phyloP scores from a whole-genome alignment of 2,113 vertebrate species.

The Baryphthengus martii region DNA sequence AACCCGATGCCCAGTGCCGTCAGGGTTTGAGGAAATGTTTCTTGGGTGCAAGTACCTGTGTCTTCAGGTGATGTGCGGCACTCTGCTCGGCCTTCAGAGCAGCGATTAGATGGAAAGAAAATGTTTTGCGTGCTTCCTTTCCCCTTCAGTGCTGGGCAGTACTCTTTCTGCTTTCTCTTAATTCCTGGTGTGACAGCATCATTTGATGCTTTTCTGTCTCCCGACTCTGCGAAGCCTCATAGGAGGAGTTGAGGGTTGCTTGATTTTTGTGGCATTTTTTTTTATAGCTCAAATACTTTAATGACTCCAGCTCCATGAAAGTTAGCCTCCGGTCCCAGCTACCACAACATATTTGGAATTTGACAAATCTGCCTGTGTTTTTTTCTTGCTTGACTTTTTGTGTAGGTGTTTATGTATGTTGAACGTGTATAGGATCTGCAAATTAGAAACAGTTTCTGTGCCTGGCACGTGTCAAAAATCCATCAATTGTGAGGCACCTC shows the following conservation, averaged over 20 bases:
- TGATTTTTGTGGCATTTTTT: not conserved
- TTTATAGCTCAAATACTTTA: not conserved
- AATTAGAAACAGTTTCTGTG: not conserved
- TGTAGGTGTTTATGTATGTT: not conserved
- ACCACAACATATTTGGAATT: not conserved
- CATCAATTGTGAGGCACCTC: rapidly evolving
- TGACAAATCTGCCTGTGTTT: not conserved
- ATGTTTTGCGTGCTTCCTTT: not conserved
- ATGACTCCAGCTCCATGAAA: not conserved
- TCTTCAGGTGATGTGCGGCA: not conserved
- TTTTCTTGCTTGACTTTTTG: not conserved
- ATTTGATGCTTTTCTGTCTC: not conserved
- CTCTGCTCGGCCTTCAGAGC: not conserved
- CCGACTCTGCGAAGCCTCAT: not conserved
- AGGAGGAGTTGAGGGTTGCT: not conserved
- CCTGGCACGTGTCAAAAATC: not conserved
- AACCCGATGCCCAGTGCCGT: not conserved
- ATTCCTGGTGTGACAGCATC: not conserved
- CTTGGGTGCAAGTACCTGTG: not conserved
- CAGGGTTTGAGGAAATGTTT: not conserved
- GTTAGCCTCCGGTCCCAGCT: not conserved
- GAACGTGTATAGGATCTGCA: not conserved
- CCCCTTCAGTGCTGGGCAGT: not conserved
- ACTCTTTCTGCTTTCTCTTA: not conserved
- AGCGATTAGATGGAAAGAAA: not conserved